Evolutionary conservation across 2,888 invertebrate species (phyloP).

Genomic region (Cryptus viduatorius): DNA sequence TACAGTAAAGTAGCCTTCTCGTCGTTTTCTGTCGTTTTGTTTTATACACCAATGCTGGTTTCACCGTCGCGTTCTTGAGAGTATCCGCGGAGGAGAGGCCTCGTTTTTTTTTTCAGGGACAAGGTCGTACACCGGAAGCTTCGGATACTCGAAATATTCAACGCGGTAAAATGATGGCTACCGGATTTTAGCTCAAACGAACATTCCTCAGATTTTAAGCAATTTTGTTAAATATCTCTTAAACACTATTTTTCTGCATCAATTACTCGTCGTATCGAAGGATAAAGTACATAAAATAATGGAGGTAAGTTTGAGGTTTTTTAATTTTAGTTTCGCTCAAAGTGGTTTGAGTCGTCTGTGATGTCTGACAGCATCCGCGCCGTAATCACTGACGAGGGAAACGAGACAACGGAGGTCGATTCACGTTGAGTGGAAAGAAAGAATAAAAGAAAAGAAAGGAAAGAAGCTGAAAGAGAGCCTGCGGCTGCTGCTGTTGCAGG

Average conservation of each 20-base stretch:
- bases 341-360: background rate
- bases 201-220: background rate
- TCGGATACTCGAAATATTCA: background rate
- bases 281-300: background rate
- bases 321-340: background rate
- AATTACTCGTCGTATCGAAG: background rate
- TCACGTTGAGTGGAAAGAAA: background rate
- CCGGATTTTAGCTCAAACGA: slow-evolving; percentile 11
- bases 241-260: background rate
- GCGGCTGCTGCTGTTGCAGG: slow-evolving; percentile 3
- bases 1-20: slow-evolving; percentile 15
- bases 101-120: slow-evolving; percentile 71
- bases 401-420: slow-evolving; percentile 11
- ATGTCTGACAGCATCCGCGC: slow-evolving; percentile 33
- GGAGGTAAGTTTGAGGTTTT: background rate
- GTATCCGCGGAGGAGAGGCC: background rate
- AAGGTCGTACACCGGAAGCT: slow-evolving; percentile 72
- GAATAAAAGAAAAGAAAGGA: slow-evolving; percentile 10
- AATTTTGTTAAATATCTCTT: background rate
- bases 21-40: slow-evolving; percentile 26
- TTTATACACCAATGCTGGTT: slow-evolving; percentile 14
- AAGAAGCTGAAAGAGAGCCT: slow-evolving; percentile 20
- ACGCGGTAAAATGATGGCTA: background rate
- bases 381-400: slow-evolving; percentile 9
- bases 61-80: slow-evolving; percentile 17